Evolutionary conservation across 2,797 vertebrate species (phyloP).

Genomic region (Mycteria americana): DNA sequence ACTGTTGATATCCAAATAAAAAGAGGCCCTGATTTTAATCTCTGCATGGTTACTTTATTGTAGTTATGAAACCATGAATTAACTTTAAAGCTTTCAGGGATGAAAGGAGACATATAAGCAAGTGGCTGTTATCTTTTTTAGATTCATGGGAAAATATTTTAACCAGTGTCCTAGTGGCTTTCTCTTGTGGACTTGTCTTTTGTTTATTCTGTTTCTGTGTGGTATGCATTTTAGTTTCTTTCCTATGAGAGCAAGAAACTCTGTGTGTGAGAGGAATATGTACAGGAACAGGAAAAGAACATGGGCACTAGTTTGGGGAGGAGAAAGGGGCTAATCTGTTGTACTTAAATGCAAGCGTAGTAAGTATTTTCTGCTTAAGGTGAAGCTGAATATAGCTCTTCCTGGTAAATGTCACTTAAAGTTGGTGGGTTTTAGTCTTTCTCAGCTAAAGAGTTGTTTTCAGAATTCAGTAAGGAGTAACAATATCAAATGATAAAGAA

Average conservation of each 20-base stretch:
- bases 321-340: neutral
- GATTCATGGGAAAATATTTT: constrained; percentile 73
- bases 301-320: neutral
- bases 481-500: neutral
- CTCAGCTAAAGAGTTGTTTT: neutral
- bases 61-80: constrained; percentile 77
- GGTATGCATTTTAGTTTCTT: constrained; percentile 72
- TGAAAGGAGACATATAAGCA: constrained; percentile 72
- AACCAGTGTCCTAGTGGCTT: constrained; percentile 67
- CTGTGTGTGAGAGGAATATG: neutral
- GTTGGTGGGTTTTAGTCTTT: neutral
- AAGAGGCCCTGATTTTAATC: constrained; percentile 78
- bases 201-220: constrained; percentile 76
- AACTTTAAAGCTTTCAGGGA: constrained; percentile 76
- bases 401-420: neutral
- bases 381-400: neutral
- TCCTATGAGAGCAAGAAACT: constrained; percentile 43
- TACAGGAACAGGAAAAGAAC: neutral
- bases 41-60: constrained; percentile 76
- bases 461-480: neutral
- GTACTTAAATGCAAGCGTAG: neutral
- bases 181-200: constrained; percentile 66
- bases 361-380: neutral
- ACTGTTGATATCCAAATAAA: constrained; percentile 77
- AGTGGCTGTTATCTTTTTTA: constrained; percentile 72